Percentiles rank a stretch among this genome's conserved stretches.
These are phyloP conservation scores for Mareca strepera DNA, from an alignment of 2,797 vertebrate species.

Conservation along the genomic window DNA sequence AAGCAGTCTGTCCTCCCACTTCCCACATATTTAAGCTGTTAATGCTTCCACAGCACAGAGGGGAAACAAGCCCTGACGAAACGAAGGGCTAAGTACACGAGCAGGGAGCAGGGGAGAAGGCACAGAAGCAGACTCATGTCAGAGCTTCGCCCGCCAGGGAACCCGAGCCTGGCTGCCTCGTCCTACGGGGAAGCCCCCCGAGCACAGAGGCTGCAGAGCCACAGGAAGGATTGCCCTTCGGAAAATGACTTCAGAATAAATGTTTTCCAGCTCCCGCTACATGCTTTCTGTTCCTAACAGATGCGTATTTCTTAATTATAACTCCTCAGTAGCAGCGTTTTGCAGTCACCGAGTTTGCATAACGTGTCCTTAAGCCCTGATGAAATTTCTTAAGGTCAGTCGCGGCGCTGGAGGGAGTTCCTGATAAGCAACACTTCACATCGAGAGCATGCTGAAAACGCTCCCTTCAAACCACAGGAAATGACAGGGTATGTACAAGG, in stretches of 20 bases:
- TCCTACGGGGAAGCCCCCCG: background rate
- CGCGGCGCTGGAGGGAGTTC: fast-evolving
- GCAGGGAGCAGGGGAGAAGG: background rate
- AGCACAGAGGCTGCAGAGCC: background rate
- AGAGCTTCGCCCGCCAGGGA: background rate
- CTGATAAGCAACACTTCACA: background rate
- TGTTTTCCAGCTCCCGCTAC: background rate
- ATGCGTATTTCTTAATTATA: fast-evolving
- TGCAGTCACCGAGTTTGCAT: background rate
- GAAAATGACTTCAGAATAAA: background rate
- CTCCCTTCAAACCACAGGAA: slow-evolving; percentile 52
- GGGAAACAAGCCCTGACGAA: background rate
- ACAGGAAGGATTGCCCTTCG: background rate
- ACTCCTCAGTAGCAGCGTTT: background rate
- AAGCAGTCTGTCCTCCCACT: slow-evolving; percentile 43
- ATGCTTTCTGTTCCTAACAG: background rate
- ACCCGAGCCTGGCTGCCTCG: background rate
- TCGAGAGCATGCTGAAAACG: fast-evolving
- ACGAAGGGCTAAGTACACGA: background rate
- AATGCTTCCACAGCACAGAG: slow-evolving; percentile 31
- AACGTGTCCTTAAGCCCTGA: background rate
- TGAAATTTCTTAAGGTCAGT: fast-evolving
- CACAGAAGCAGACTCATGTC: background rate
- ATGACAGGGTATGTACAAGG: slow-evolving; percentile 47
- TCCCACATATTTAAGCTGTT: slow-evolving; percentile 57